These are phyloP conservation scores for Apostichopus californicus DNA, from an alignment of 35 echinoderm and acorn worm genomes.

Conservation along the genomic window DNA sequence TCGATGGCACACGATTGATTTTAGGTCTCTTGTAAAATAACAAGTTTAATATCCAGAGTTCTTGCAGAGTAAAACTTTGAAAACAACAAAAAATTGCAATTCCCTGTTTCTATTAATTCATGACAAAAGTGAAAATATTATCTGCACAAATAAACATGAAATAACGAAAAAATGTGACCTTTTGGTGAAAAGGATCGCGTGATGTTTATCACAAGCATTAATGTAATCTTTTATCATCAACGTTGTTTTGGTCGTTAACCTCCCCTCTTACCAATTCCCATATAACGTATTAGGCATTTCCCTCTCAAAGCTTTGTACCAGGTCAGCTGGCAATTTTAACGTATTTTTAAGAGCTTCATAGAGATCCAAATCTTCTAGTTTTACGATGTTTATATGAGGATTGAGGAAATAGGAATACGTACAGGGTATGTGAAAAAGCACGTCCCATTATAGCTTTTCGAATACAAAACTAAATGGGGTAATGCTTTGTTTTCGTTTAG, in stretches of 20 bases:
- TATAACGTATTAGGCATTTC: not conserved
- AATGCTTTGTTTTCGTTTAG: too few relatives aligned
- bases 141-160: not conserved
- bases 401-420: too few relatives aligned
- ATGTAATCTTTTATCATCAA: not conserved
- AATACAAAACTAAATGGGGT: too few relatives aligned
- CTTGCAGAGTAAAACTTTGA: not conserved
- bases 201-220: not conserved
- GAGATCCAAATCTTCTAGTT: too few relatives aligned
- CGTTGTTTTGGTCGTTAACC: not conserved
- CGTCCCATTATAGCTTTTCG: too few relatives aligned
- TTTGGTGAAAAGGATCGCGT: not conserved
- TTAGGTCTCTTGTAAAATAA: too few relatives aligned
- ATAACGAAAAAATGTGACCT: not conserved
- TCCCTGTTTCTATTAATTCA: too few relatives aligned
- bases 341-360: too few relatives aligned
- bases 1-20: too few relatives aligned
- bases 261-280: not conserved
- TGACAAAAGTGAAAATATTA: conserved; percentile 1
- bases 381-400: too few relatives aligned
- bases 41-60: too few relatives aligned
- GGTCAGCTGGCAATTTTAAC: not conserved
- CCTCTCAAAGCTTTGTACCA: not conserved
- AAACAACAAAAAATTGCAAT: not conserved
- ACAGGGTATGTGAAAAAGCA: too few relatives aligned